Base-by-base conservation (phyloP, 2,797 vertebrate species). In the Alectoris magna region DNA sequence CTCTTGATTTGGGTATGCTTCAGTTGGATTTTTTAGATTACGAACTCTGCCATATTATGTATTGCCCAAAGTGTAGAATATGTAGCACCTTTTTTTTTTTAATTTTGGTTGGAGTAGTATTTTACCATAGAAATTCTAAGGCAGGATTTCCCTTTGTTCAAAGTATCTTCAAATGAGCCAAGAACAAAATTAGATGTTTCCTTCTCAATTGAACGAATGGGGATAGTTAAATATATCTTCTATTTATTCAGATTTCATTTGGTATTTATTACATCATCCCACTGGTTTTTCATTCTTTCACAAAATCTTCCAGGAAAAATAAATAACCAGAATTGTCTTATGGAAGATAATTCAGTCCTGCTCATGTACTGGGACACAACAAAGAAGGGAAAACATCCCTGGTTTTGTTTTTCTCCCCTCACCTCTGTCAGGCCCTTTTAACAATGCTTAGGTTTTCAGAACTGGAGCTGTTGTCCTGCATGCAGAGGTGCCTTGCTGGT, bases 221-320 rank as follows among this genome's bases (percentile, higher is more conserved):
- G 24, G 24, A 43, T 73, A 75, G 70, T 91, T 87, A 88, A 89
- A 73, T 67, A 63, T 34, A 26, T 78, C 39, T 41, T 36, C 24
- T 13, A 0, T 85, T 85, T 86, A 48, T 64, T 92, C 53, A 34
- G 15, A 88, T 94, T 88, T 90, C 29, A 74, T 81, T 91, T 84
- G 60, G 39, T 55, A 55, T 55, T 86, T 87, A 49, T 51, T 82
- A 38, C 21, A 27, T 76, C 77, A 84, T 68, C 12, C 6, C 17
- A 19, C 66, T 89, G 34, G 0, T 58, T 74, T 76, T 87, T 84
- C n/a, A n/a, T 91, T 81, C 55, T 60, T 90, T 93, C 43, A 53
- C 62, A 58, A 80, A 89, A 13, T 56, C 23, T 93, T 91, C 70
- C 60, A 79, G 71, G 38, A 86, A 71, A 91, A 83, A 76, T 39